phyloP scores from a whole-genome alignment of 2,113 vertebrate genomes.

The Raja brachyura region DNA sequence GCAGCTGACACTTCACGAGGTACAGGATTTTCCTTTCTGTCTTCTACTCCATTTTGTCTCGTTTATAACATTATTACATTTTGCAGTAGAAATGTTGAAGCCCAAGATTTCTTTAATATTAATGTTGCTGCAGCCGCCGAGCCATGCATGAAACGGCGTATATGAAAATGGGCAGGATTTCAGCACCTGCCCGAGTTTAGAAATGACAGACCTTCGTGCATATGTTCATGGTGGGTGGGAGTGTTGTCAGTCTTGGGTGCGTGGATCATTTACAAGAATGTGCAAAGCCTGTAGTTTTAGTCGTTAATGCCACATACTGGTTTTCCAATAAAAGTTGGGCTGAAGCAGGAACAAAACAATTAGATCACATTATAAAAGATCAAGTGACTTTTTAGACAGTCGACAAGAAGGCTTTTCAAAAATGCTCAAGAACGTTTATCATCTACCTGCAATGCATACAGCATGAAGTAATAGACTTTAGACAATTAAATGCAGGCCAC shows the following conservation, averaged over 20 bases:
- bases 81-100: background rate
- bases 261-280: constrained; percentile 15
- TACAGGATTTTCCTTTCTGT: constrained; percentile 46
- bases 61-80: background rate
- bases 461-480: background rate
- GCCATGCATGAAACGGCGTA: background rate
- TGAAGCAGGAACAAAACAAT: background rate
- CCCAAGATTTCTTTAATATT: background rate
- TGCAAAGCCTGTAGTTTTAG: constrained; percentile 28
- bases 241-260: constrained; percentile 25
- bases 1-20: constrained; percentile 93
- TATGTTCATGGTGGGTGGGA: constrained; percentile 24
- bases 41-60: background rate
- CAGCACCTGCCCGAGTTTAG: constrained; percentile 18
- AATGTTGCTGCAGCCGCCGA: background rate
- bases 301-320: background rate
- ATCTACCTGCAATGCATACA: background rate
- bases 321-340: constrained; percentile 23
- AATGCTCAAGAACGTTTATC: background rate
- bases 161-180: constrained; percentile 23
- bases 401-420: background rate
- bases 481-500: background rate
- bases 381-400: background rate
- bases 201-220: constrained; percentile 28
- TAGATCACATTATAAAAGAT: background rate